These are phyloP conservation scores for Alligator mississippiensis DNA, from an alignment of 2,113 vertebrate species.

Conservation along the genomic window DNA sequence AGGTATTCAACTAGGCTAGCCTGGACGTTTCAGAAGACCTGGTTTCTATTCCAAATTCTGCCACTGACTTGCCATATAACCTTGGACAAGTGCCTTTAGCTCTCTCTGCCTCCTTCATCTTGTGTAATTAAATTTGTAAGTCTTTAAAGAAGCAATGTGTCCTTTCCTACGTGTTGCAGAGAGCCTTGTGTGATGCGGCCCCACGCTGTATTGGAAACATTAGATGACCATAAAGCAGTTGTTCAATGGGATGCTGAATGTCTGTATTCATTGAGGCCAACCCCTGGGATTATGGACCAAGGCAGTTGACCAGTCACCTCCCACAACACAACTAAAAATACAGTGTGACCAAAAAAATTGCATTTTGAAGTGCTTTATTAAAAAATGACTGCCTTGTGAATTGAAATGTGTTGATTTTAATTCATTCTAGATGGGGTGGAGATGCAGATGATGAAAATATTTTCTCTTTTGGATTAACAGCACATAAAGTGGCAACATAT, in stretches of 20 bases:
- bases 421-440: too few species aligned
- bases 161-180: background rate
- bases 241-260: background rate
- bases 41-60: background rate
- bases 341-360: too few species aligned
- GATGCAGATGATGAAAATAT: too few species aligned
- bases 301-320: too few species aligned
- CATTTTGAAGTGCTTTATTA: too few species aligned
- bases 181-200: fast-evolving
- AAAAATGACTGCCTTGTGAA: too few species aligned
- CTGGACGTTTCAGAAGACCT: background rate
- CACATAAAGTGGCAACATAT: too few species aligned
- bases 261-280: background rate
- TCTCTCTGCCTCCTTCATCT: background rate
- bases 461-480: too few species aligned
- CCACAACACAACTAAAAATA: too few species aligned
- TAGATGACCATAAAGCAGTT: background rate
- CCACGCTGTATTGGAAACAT: background rate
- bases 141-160: background rate
- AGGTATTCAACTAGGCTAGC: background rate
- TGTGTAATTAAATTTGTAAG: background rate
- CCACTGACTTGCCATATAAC: fast-evolving
- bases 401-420: too few species aligned
- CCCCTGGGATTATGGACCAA: too few species aligned
- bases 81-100: background rate